Percentiles rank a stretch among this genome's conserved stretches.
Conservation (phyloP, 2,797 vertebrate species). For the Malurus leucopterus region DNA sequence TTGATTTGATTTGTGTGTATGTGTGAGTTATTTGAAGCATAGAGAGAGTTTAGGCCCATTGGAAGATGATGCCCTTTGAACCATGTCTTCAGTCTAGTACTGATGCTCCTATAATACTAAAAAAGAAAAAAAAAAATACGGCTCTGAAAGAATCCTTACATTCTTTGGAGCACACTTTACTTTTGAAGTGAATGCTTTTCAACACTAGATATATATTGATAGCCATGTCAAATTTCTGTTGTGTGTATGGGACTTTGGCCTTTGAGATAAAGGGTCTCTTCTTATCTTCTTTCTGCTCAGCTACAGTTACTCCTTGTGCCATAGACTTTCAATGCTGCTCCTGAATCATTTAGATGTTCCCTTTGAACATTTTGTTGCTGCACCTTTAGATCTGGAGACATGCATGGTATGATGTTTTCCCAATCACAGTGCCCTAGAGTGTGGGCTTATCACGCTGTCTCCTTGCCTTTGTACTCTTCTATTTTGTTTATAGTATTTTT, state of each 20-base stretch:
- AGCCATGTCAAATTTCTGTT: background rate
- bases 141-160: background rate
- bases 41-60: background rate
- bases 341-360: background rate
- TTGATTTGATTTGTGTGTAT: background rate
- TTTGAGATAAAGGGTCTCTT: background rate
- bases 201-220: background rate
- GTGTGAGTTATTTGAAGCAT: background rate
- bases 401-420: background rate
- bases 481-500: conserved; percentile 43
- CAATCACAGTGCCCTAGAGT: background rate
- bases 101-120: background rate
- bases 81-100: background rate
- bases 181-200: background rate
- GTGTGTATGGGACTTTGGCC: background rate
- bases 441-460: background rate
- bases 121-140: background rate
- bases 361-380: background rate
- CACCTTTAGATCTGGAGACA: background rate
- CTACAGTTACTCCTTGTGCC: background rate
- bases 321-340: background rate
- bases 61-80: background rate
- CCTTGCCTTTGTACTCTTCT: background rate
- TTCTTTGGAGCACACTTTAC: background rate
- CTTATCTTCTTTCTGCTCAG: background rate